Conservation (phyloP, 2,888 invertebrate genomes). For the Nezara viridula region DNA sequence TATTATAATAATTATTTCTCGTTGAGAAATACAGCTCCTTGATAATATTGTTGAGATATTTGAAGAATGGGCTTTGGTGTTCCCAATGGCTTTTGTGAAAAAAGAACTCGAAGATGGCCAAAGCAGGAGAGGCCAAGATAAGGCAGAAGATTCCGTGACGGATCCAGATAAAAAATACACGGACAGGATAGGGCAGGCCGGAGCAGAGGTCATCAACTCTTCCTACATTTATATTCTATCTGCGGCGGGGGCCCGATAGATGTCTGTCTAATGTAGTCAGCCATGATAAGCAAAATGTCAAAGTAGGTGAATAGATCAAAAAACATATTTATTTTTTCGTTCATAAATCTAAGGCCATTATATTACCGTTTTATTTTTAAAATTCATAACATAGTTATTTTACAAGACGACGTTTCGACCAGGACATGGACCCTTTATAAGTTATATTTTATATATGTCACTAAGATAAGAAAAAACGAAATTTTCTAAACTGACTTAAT, state of each 20-base stretch:
- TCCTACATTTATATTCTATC: constrained; percentile 19
- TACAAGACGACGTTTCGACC: too few species aligned
- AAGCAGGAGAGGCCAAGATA: neutral
- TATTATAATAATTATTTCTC: too few species aligned
- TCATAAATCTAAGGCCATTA: too few species aligned
- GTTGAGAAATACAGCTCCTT: too few species aligned
- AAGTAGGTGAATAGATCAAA: neutral
- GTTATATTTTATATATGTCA: too few species aligned
- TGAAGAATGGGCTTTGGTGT: neutral
- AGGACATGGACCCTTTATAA: too few species aligned
- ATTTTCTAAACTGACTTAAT: too few species aligned
- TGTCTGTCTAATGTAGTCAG: neutral
- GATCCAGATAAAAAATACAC: constrained; percentile 22
- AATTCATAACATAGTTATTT: too few species aligned
- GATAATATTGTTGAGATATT: too few species aligned
- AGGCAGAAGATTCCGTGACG: constrained; percentile 29
- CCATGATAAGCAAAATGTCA: neutral
- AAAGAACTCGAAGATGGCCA: neutral
- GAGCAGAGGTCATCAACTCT: neutral
- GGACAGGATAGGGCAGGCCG: neutral
- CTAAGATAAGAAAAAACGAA: too few species aligned
- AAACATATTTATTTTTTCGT: neutral
- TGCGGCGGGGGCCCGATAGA: neutral
- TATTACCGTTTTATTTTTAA: too few species aligned
- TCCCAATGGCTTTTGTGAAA: neutral